These are phyloP conservation scores for Sceliomorpha sp. DNA, from an alignment of 2,888 invertebrate genomes.

Conservation along the genomic window DNA sequence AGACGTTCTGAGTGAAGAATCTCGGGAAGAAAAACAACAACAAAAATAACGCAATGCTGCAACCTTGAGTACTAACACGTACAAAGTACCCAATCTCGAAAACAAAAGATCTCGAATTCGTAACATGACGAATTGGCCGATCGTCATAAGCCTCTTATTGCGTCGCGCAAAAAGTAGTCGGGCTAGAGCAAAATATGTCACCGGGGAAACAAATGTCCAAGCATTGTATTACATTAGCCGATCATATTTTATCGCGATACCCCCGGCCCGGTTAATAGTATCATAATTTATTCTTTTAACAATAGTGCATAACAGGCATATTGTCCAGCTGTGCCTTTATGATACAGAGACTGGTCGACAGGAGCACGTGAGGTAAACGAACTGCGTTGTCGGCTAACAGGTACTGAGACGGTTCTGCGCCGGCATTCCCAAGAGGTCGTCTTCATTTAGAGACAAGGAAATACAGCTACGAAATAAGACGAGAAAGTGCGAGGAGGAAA, in stretches of 20 bases:
- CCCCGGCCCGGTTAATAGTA: conserved; percentile 11
- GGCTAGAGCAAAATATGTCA: too few species aligned
- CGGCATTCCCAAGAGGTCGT: conserved; percentile 56
- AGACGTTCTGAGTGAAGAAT: too few species aligned
- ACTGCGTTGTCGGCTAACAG: conserved; percentile 55
- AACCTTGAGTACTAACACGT: too few species aligned
- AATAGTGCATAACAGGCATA: conserved; percentile 34
- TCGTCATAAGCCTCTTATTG: too few species aligned
- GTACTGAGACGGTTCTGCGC: conserved; percentile 53
- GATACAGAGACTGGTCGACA: conserved; percentile 47
- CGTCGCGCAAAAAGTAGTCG: too few species aligned
- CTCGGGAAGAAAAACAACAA: too few species aligned
- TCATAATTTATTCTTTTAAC: conserved; percentile 24
- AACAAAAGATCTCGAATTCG: too few species aligned
- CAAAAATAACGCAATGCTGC: too few species aligned
- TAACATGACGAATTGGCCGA: too few species aligned
- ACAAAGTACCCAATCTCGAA: too few species aligned
- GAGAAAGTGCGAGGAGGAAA: conserved; percentile 40
- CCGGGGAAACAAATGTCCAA: neutral
- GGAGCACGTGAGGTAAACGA: conserved; percentile 50
- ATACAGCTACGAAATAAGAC: conserved; percentile 54
- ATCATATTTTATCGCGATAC: conserved; percentile 7
- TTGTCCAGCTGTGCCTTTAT: conserved; percentile 45
- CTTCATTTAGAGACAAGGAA: conserved; percentile 56
- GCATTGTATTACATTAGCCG: conserved; percentile 11